Base-by-base conservation (phyloP, 2,797 vertebrate genomes). In the Lophotriccus pileatus region DNA sequence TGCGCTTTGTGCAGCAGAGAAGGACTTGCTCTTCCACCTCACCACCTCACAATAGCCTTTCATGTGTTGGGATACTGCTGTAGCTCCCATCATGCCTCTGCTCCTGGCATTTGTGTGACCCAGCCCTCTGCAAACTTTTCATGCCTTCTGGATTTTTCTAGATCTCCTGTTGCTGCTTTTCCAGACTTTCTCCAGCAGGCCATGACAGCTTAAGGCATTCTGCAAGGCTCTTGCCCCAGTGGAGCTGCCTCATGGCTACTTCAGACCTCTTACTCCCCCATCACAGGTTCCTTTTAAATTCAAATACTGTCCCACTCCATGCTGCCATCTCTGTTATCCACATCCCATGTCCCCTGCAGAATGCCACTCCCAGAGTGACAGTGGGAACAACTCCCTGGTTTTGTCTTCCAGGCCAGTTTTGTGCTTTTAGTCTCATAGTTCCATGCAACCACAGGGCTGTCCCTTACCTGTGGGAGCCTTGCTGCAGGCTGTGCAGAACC, bases 311-410 rank as follows among this genome's bases (percentile, higher is more conserved):
- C 59, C 50, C 53, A 3, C 9, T 50, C 66, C 39, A 14, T 20
- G 28, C n/a, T 74, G 52, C 60, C 14, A 9, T 16, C 55, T 66
- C n/a, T 32, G 43, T 76, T 68, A 43, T 25, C 30, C 0, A 0
- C 28, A 19, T 27, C 41, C 34, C 0, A 0, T 85, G 68, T 77
- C 30, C 24, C 52, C 37, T 73, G 49, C 5, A 8, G 53, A 55
- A 79, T 79, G 14, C 43, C 27, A 39, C 28, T 83, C 59, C 56
- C 32, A 47, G n/a, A 43, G 15, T 62, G 75, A 24, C 36, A 67
- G 27, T 44, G 56, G 66, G 32, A 49, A 62, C 0, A 0, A 27
- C 18, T 60, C 47, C 15, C 36, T 2, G 1, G 0, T 80, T 88
- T 74, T 5, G 1, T 70, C 64, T 67, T 94, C 44, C 47, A 13